A percentile compares a stretch with the other conserved stretches of the same genome.
Evolutionary conservation across 2,797 vertebrate genomes (phyloP).

Genomic region (Myioborus melanocephalus): DNA sequence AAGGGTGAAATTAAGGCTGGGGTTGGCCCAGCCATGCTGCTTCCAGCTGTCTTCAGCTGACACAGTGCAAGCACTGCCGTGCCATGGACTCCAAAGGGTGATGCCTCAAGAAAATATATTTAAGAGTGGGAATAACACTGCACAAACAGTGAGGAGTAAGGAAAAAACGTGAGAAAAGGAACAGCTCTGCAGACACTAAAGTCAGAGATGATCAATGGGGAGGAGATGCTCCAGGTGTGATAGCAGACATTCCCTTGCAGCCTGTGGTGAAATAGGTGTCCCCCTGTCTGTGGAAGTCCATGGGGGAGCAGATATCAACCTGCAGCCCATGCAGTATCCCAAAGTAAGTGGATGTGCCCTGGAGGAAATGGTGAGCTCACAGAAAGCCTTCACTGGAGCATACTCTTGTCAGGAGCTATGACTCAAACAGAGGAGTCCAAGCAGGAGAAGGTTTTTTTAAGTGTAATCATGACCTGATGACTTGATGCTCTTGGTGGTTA

Average conservation of each 20-base stretch:
- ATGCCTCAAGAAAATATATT: fast-evolving
- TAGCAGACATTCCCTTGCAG: neutral
- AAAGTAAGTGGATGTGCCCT: neutral
- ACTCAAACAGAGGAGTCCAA: neutral
- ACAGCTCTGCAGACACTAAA: neutral
- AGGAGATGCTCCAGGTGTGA: neutral
- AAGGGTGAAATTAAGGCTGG: neutral
- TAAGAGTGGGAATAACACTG: neutral
- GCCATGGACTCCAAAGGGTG: too few relatives aligned
- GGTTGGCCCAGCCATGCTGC: fast-evolving
- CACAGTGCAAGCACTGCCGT: neutral
- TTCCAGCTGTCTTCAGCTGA: neutral
- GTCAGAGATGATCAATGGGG: neutral
- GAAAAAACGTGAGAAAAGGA: neutral
- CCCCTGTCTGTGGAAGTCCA: neutral
- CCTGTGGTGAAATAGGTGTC: neutral
- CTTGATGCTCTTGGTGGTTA: neutral
- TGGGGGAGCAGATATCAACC: fast-evolving
- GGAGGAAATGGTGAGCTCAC: neutral
- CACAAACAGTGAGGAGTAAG: neutral
- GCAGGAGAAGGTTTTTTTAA: neutral
- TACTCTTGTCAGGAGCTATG: neutral
- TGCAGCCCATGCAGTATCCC: neutral
- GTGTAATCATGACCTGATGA: neutral
- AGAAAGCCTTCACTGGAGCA: neutral